Percentiles rank a stretch among this genome's conserved stretches.
phyloP scores from a whole-genome alignment of 2,797 vertebrate species.

The Tangara arthus region DNA sequence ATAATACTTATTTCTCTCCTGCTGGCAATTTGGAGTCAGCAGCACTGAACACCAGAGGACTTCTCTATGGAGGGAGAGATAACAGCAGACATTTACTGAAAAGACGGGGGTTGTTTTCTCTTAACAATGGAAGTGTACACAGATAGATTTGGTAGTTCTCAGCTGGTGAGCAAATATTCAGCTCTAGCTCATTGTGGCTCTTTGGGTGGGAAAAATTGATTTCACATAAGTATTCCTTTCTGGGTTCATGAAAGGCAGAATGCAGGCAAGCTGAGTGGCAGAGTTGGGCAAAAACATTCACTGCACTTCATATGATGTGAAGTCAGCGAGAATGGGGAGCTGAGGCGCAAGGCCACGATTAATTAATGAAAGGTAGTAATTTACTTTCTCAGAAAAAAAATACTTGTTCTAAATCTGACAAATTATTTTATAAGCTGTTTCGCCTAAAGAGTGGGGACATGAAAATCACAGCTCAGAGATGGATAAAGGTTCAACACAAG shows the following conservation, averaged over 20 bases:
- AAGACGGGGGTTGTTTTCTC: background rate
- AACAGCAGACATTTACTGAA: background rate
- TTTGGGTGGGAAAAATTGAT: slow-evolving; percentile 3
- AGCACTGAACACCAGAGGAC: background rate
- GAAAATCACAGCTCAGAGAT: background rate
- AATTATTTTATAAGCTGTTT: background rate
- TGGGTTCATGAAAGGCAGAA: background rate
- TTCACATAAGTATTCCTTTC: background rate
- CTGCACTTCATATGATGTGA: background rate
- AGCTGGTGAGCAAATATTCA: background rate
- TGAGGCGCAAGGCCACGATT: accelerated
- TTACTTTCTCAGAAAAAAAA: background rate
- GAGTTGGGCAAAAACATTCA: background rate
- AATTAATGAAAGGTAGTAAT: background rate
- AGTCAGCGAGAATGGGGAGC: background rate
- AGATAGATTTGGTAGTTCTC: slow-evolving; percentile 2
- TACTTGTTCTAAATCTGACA: background rate
- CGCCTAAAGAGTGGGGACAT: background rate
- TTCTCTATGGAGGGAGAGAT: background rate
- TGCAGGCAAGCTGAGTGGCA: background rate
- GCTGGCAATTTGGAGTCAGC: background rate
- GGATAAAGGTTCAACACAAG: background rate
- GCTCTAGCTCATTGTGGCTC: background rate
- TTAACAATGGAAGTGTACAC: background rate
- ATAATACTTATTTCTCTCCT: background rate